Evolutionary conservation across 2,888 invertebrate species (phyloP).

Genomic region (Sthenelais limicola): DNA sequence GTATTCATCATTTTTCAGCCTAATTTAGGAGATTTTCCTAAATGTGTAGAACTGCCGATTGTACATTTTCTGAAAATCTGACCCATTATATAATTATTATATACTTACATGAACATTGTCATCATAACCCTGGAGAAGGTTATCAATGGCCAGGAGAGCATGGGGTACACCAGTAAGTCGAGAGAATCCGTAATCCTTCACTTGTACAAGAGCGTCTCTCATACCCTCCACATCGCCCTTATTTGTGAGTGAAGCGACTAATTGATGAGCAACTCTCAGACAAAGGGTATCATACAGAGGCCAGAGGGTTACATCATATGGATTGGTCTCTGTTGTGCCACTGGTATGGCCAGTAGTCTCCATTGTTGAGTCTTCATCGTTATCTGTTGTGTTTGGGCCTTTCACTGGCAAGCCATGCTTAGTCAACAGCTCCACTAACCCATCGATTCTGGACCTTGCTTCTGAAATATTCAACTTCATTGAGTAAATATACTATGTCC

Average conservation of each 20-base stretch:
- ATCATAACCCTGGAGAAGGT: not conserved
- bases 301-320: conserved; percentile 56
- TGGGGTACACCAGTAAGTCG: conserved; percentile 7
- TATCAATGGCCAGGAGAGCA: conserved; percentile 9
- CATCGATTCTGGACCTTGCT: too few species aligned
- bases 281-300: conserved; percentile 57
- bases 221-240: not conserved
- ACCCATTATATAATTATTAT: too few species aligned
- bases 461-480: too few species aligned
- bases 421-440: too few species aligned
- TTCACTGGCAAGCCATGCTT: not conserved
- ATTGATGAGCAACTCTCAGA: conserved; percentile 45
- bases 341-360: too few species aligned
- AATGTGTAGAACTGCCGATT: too few species aligned
- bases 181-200: conserved; percentile 11
- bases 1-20: too few species aligned
- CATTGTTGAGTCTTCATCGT: not conserved
- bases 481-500: too few species aligned
- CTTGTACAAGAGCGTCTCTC: conserved; percentile 3
- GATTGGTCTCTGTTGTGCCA: not conserved
- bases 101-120: conserved; percentile 14
- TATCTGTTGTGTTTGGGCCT: not conserved
- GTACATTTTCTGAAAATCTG: too few species aligned
- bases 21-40: too few species aligned
- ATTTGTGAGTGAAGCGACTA: not conserved